Conservation (phyloP, 1,140 invertebrate genomes). For the Psix sp. region DNA sequence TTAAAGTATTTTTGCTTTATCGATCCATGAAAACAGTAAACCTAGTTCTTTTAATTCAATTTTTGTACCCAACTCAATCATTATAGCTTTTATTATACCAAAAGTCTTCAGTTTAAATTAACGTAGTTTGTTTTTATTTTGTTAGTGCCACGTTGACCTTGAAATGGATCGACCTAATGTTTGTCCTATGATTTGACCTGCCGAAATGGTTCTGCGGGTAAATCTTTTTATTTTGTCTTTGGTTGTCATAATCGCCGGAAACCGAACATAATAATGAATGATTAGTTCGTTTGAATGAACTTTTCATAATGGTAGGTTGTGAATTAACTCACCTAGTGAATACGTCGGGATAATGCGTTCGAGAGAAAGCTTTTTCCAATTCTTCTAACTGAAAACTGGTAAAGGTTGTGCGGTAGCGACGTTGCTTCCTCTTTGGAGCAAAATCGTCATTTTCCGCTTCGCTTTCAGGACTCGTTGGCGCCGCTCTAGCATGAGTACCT, state of each 20-base stretch:
- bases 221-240: too few relatives aligned
- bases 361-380: slow-evolving; percentile 96
- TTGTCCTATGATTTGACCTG: neutral
- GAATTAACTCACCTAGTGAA: slow-evolving; percentile 89
- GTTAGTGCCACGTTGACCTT: too few relatives aligned
- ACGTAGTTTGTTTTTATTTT: too few relatives aligned
- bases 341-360: slow-evolving; percentile 98
- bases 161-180: too few relatives aligned
- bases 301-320: neutral
- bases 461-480: slow-evolving; percentile 80
- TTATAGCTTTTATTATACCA: too few relatives aligned
- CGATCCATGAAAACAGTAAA: too few relatives aligned
- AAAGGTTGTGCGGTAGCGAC: slow-evolving; percentile 94
- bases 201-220: neutral
- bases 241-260: slow-evolving; percentile 10
- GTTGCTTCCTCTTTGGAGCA: slow-evolving; percentile 92
- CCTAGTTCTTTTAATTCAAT: too few relatives aligned
- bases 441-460: slow-evolving; percentile 89
- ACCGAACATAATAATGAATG: neutral
- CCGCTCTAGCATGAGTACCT: slow-evolving; percentile 71
- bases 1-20: too few relatives aligned
- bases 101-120: too few relatives aligned
- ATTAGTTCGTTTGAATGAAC: neutral
- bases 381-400: slow-evolving; percentile 97
- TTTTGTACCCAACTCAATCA: too few relatives aligned